Percentiles rank a stretch among this genome's conserved stretches.
phyloP scores from a whole-genome alignment of 2,888 invertebrate genomes.

The Spisula solida region DNA sequence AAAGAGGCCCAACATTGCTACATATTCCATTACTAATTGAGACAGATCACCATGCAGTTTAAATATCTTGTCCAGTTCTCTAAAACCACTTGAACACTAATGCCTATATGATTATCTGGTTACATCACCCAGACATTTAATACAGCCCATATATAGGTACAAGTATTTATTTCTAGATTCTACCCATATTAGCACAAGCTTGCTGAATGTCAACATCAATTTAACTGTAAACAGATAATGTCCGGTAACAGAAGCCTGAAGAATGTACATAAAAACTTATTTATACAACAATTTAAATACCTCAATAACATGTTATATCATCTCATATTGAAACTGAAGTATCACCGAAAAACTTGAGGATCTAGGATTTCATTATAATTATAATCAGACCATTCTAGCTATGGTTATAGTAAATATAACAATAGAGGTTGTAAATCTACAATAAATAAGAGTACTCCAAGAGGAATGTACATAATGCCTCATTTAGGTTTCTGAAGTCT shows the following conservation, averaged over 20 bases:
- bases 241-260: constrained; percentile 30
- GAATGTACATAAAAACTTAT: constrained; percentile 48
- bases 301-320: constrained; percentile 40
- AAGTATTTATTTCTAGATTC: not conserved
- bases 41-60: too few relatives aligned
- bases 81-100: not conserved
- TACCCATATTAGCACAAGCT: not conserved
- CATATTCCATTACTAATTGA: too few relatives aligned
- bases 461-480: not conserved
- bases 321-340: constrained; percentile 32
- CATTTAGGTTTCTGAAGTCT: too few relatives aligned
- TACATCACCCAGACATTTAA: not conserved
- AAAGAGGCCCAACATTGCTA: too few relatives aligned
- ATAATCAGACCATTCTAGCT: not conserved
- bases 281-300: not conserved
- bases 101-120: not conserved
- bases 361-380: constrained; percentile 4
- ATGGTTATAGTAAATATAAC: not conserved
- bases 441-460: not conserved
- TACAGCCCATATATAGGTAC: not conserved
- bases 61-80: not conserved
- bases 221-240: constrained; percentile 34
- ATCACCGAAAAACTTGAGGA: not conserved
- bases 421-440: not conserved
- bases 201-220: constrained; percentile 33